Conservation (phyloP, 2,888 invertebrate genomes). For the Danaus chrysippus region DNA sequence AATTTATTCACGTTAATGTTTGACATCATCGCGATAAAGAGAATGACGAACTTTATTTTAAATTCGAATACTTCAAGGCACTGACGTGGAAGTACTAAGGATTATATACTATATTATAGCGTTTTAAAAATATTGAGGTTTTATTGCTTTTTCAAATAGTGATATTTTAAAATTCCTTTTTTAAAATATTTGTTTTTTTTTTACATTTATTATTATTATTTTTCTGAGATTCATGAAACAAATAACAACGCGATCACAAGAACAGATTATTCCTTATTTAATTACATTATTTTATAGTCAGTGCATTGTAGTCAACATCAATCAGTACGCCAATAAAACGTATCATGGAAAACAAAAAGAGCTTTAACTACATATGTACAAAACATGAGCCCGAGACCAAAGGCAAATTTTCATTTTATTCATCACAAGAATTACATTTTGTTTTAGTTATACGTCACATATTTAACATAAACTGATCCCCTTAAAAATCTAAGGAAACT, state of each 20-base stretch:
- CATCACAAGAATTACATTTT: conserved; percentile 50
- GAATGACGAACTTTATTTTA: conserved; percentile 32
- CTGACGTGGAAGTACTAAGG: conserved; percentile 36
- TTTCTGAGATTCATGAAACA: conserved; percentile 30
- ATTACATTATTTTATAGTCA: conserved; percentile 26
- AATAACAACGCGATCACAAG: conserved; percentile 19
- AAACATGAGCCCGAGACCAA: conserved; percentile 62
- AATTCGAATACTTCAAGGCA: conserved; percentile 49
- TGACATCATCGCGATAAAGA: conserved; percentile 32
- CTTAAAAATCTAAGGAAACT: background rate
- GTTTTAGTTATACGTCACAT: conserved; percentile 6
- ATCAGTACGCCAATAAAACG: conserved; percentile 24
- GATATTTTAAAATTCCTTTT: background rate
- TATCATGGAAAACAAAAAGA: conserved; percentile 50
- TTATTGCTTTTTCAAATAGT: conserved; percentile 8
- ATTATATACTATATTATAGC: conserved; percentile 3
- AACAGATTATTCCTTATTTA: conserved; percentile 19
- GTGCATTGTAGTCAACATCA: conserved; percentile 26
- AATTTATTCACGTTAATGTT: conserved; percentile 36
- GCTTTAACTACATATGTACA: conserved; percentile 75
- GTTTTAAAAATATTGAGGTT: conserved; percentile 8
- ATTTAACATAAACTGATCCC: conserved; percentile 1
- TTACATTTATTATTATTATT: conserved; percentile 9
- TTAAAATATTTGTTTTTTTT: background rate
- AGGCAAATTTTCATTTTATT: conserved; percentile 57